These are phyloP conservation scores for Trypoxylon attenuatum DNA, from an alignment of 2,888 invertebrate genomes.

Conservation along the genomic window DNA sequence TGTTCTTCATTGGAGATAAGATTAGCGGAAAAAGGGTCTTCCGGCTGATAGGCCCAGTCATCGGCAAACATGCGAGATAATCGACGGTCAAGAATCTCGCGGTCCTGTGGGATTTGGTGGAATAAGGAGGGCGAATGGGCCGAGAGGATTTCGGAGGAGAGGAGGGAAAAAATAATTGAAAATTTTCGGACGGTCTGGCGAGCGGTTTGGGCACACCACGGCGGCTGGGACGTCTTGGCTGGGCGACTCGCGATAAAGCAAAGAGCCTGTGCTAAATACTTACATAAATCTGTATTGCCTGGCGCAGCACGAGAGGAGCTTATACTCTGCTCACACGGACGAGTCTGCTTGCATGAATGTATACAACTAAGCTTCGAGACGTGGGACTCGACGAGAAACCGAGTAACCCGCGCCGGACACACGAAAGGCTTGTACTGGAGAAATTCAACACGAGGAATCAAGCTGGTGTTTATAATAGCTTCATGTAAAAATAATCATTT, in stretches of 20 bases:
- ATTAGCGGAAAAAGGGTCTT: not conserved
- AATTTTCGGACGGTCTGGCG: constrained; percentile 57
- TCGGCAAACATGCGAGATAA: constrained; percentile 34
- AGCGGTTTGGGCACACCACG: constrained; percentile 14
- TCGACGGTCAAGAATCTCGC: constrained; percentile 29
- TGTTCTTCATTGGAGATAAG: not conserved
- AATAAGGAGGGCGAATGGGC: constrained; percentile 2
- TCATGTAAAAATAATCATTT: too few species aligned
- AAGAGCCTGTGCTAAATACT: constrained; percentile 74
- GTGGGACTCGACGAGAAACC: constrained; percentile 21
- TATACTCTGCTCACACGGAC: constrained; percentile 59
- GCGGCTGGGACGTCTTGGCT: constrained; percentile 65
- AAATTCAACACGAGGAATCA: constrained; percentile 19
- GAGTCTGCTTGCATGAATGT: constrained; percentile 28
- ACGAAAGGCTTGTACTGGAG: constrained; percentile 7
- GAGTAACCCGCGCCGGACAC: constrained; percentile 27
- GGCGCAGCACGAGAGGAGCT: constrained; percentile 68
- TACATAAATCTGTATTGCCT: constrained; percentile 75
- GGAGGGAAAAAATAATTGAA: constrained; percentile 58
- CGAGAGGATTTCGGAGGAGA: constrained; percentile 4
- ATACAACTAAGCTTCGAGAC: constrained; percentile 18
- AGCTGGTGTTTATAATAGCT: too few species aligned
- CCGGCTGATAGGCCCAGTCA: not conserved
- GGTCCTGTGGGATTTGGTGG: constrained; percentile 28
- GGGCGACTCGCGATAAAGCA: constrained; percentile 74